Evolutionary conservation across 2,797 vertebrate genomes (phyloP).

Genomic region (Manis pentadactyla): DNA sequence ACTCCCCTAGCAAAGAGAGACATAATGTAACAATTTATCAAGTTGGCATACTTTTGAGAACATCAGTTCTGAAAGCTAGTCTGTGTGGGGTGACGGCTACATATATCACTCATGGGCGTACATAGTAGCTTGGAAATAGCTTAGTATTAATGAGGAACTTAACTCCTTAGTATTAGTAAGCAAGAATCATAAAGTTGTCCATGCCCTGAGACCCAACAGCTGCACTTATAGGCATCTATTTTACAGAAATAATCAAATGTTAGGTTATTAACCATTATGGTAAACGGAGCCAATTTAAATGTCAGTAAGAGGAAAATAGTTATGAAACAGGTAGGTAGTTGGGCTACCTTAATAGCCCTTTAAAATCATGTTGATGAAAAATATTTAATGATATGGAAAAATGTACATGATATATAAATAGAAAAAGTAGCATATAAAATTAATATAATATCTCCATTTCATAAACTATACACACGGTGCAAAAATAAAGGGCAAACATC

Average conservation of each 20-base stretch:
- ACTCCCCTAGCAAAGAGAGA: background rate
- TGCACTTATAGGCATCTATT: background rate
- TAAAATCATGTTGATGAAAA: background rate
- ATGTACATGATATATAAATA: background rate
- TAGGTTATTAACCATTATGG: background rate
- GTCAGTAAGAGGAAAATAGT: background rate
- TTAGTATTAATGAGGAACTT: background rate
- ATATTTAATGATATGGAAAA: background rate
- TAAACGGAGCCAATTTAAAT: background rate
- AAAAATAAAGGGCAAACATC: background rate
- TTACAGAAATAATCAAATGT: constrained; percentile 8
- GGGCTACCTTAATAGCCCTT: background rate
- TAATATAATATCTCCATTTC: background rate
- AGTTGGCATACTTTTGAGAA: background rate
- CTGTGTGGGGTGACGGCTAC: background rate
- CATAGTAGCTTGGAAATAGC: background rate
- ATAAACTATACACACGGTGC: background rate
- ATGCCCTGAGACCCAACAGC: background rate
- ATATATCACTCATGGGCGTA: background rate
- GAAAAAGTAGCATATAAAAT: background rate
- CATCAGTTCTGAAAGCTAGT: background rate
- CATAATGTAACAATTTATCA: background rate
- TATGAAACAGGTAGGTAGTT: background rate
- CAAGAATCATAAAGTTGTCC: background rate
- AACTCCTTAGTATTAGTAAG: background rate